Evolutionary conservation across 2,113 vertebrate species (phyloP).

Genomic region (Puntigrus tetrazona): DNA sequence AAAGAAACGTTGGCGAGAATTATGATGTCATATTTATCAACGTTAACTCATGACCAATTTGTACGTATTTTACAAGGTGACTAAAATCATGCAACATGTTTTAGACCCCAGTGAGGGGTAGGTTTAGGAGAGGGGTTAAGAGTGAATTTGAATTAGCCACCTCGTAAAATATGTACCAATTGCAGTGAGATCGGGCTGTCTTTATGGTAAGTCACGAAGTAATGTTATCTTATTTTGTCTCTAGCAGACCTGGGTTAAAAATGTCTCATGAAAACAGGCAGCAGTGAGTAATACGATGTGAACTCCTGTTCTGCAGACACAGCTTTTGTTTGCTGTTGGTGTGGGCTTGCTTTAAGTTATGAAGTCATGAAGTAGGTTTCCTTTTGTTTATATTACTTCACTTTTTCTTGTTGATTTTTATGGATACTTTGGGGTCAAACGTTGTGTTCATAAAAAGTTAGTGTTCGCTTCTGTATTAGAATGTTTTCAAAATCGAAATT

Average conservation of each 20-base stretch:
- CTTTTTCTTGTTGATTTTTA: not conserved
- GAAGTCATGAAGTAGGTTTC: not conserved
- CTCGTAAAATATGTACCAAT: too few relatives aligned
- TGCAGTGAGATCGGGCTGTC: too few relatives aligned
- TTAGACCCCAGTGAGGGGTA: too few relatives aligned
- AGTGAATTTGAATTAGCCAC: too few relatives aligned
- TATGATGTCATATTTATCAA: slow-evolving; percentile 23
- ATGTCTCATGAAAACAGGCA: not conserved
- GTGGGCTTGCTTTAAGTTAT: not conserved
- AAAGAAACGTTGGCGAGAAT: not conserved
- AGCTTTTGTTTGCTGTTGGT: not conserved
- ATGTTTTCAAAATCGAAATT: too few relatives aligned
- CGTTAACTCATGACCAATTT: too few relatives aligned
- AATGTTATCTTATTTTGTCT: slow-evolving; percentile 2
- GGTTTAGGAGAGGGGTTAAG: too few relatives aligned
- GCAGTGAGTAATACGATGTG: slow-evolving; percentile 7
- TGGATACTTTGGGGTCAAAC: too few relatives aligned
- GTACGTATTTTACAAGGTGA: too few relatives aligned
- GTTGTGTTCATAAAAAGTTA: too few relatives aligned
- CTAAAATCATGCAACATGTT: too few relatives aligned
- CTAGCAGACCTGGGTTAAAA: slow-evolving; percentile 9
- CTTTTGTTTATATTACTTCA: not conserved
- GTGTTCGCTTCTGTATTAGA: too few relatives aligned
- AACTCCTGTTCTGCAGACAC: not conserved
- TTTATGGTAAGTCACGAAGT: not conserved